Evolutionary conservation across 2,888 invertebrate genomes (phyloP).

Genomic region (Cheilosia impressa): DNA sequence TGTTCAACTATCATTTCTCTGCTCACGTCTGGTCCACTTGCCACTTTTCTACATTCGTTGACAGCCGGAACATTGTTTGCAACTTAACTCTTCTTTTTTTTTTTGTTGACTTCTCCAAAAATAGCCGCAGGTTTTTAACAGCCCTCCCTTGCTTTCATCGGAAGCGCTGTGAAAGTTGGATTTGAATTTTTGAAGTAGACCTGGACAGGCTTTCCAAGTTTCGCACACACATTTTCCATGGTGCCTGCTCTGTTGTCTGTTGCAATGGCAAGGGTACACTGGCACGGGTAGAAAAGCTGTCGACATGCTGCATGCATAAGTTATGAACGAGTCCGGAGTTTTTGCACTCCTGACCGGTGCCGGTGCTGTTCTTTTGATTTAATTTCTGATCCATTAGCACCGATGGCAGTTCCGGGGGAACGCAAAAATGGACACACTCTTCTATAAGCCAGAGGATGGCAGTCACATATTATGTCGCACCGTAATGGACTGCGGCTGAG

Average conservation of each 20-base stretch:
- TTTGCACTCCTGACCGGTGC: constrained; percentile 60
- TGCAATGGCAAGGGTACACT: neutral
- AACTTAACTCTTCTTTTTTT: constrained; percentile 49
- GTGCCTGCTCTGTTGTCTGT: constrained; percentile 40
- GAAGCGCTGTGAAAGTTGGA: constrained; percentile 34
- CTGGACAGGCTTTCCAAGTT: constrained; percentile 44
- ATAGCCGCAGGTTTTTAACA: constrained; percentile 52
- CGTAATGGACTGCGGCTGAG: constrained; percentile 20
- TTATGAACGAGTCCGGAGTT: constrained; percentile 65
- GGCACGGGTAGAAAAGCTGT: constrained; percentile 36
- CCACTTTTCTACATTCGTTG: constrained; percentile 42
- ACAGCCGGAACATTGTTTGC: constrained; percentile 64
- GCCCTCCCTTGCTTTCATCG: neutral
- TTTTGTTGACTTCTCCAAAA: constrained; percentile 14
- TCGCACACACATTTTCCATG: constrained; percentile 55
- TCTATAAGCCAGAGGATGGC: constrained; percentile 1
- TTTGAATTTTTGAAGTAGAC: constrained; percentile 32
- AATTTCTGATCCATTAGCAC: constrained; percentile 70
- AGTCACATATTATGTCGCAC: neutral
- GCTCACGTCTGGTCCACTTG: constrained; percentile 7
- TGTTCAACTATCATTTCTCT: neutral
- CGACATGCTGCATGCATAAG: constrained; percentile 60
- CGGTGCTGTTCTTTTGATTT: constrained; percentile 67
- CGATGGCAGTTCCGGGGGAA: constrained; percentile 21
- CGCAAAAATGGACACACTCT: constrained; percentile 27